Base-by-base conservation (phyloP, 1,140 invertebrate species). In the Babylonia areolata region DNA sequence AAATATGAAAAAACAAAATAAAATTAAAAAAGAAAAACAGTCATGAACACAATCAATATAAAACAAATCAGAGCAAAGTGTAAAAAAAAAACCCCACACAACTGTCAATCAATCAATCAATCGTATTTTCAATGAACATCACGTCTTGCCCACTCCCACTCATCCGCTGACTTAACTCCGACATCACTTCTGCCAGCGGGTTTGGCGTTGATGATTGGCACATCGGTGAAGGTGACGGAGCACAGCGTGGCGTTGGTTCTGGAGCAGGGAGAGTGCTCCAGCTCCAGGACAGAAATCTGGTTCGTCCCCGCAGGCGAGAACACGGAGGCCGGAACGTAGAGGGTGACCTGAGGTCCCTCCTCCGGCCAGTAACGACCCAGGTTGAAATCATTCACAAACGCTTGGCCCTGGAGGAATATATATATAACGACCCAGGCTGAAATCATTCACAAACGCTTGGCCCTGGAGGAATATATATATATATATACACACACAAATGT, bases 391-490 rank as follows among this genome's bases (percentile, higher is more conserved):
- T 94, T 94, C 15, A 94, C 80, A 54, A 90, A 90, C 3, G 89
- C 89, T 35, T 91, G 90, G 40, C 93, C 93, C 92, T 93, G 88
- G n/a, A n/a, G n/a, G n/a, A n/a, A n/a, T n/a, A n/a, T n/a, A n/a
- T n/a, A n/a, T n/a, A n/a, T n/a, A n/a, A n/a, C n/a, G n/a, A n/a
- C n/a, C n/a, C n/a, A n/a, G n/a, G n/a, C n/a, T n/a, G n/a, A n/a
- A n/a, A n/a, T n/a, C n/a, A n/a, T n/a, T n/a, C n/a, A n/a, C n/a
- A n/a, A n/a, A n/a, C n/a, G n/a, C n/a, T n/a, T n/a, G n/a, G n/a
- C n/a, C n/a, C n/a, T n/a, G n/a, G n/a, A n/a, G n/a, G n/a, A n/a
- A n/a, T n/a, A n/a, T n/a, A n/a, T n/a, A n/a, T n/a, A n/a, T n/a
- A n/a, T n/a, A n/a, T n/a, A n/a, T n/a, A n/a, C n/a, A n/a, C n/a